Base-by-base conservation (phyloP, 2,797 vertebrate genomes). In the Scolopax rusticola region DNA sequence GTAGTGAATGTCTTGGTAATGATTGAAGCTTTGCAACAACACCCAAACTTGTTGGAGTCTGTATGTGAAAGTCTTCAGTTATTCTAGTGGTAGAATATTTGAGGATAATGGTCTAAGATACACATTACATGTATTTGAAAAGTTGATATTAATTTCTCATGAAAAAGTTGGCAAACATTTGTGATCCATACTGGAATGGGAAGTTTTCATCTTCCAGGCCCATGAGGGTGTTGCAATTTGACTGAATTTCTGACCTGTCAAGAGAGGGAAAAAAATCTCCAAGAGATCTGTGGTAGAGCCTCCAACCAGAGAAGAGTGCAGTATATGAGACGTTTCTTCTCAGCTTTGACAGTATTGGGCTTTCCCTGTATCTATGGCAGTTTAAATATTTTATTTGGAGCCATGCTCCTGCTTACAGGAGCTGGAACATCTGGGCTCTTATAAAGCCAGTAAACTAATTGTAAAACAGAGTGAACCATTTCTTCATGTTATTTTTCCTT, bases 301-400 rank as follows among this genome's bases (percentile, higher is more conserved):
- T 85, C 61, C 43, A 59, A 41, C 12, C 65, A 51, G 56, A 36
- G 68, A 50, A 33, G 33, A 65, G 33, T 10, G 38, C 2, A 9
- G 5, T 41, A 2, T 68, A 43, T 12, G 36, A 71, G 28, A 81
- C 23, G 33, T 80, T 74, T 5, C 36, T 80, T 47, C 69, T 64
- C 81, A 84, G 45, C 61, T 87, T 28, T 89, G 84, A 51, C 78
- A 78, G 53, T 25, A 60, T 63, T 6, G 61, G 30, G 27, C 11
- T 69, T 90, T 90, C 74, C 51, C 43, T 60, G 12, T 71, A 30
- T 59, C 36, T 69, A 71, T 90, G 77, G 38, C 65, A 81, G 28
- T 61, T 86, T 27, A 90, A 33, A 25, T 77, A n/a, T 63, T 74
- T 93, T 27, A 36, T 92, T 87, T 84, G 81, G 74, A 89, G 75